Conservation (phyloP, 1,140 invertebrate species). For the Neocloeon triangulifer region DNA sequence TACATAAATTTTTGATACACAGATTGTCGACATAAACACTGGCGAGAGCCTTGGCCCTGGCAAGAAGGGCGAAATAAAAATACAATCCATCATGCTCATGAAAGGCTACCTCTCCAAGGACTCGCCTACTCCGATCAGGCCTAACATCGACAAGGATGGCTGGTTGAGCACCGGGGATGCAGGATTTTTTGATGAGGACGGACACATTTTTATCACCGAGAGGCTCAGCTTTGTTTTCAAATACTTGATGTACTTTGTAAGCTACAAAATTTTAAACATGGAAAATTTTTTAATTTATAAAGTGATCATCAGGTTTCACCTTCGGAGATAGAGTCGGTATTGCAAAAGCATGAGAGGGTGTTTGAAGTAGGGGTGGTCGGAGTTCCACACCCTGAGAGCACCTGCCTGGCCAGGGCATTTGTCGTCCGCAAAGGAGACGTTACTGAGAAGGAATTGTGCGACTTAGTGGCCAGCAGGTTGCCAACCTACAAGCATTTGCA, state of each 20-base stretch:
- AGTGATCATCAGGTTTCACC: constrained; percentile 11
- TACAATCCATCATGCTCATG: not conserved
- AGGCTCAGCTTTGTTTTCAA: constrained; percentile 14
- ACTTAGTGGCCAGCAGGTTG: not conserved
- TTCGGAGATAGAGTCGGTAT: constrained; percentile 12
- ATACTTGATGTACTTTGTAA: constrained; percentile 11
- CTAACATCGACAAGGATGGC: constrained; percentile 6
- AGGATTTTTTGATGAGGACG: constrained; percentile 12
- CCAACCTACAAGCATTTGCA: constrained; percentile 3
- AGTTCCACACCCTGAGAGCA: constrained; percentile 16
- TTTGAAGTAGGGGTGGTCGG: constrained; percentile 23
- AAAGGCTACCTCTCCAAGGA: not conserved
- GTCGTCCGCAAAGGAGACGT: not conserved
- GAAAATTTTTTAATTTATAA: too few relatives aligned
- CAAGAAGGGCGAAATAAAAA: not conserved
- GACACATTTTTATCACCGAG: constrained; percentile 12
- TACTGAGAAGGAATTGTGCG: not conserved
- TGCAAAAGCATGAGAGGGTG: constrained; percentile 17
- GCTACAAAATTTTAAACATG: too few relatives aligned
- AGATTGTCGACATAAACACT: not conserved
- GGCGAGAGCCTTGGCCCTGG: not conserved
- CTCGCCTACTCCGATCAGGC: not conserved
- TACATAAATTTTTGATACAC: not conserved
- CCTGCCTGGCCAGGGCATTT: not conserved
- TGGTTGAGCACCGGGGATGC: constrained; percentile 13